Evolutionary conservation across 2,113 vertebrate species (phyloP).

Genomic region (Trematocara unimaculatum): DNA sequence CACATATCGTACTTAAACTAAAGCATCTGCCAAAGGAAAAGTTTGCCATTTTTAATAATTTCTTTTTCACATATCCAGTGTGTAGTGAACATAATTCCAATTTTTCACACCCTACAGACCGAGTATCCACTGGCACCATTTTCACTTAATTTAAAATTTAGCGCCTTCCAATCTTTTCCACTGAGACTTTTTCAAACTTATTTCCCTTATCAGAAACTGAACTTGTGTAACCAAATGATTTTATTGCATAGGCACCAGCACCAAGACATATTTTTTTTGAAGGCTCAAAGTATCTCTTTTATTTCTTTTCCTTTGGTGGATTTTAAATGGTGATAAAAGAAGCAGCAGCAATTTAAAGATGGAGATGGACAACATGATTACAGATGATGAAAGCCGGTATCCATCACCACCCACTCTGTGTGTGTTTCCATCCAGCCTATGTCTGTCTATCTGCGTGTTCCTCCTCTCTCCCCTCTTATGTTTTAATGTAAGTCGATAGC

Average conservation of each 20-base stretch:
- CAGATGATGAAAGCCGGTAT: slow-evolving; percentile 61
- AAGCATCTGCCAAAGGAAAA: slow-evolving; percentile 7
- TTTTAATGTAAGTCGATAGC: slow-evolving; percentile 67
- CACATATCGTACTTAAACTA: not conserved
- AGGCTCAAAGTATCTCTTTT: slow-evolving; percentile 16
- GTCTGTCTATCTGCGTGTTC: slow-evolving; percentile 21
- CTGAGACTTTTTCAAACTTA: slow-evolving; percentile 25
- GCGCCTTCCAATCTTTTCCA: slow-evolving; percentile 7
- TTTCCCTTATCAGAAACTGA: slow-evolving; percentile 40
- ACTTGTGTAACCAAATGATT: slow-evolving; percentile 47
- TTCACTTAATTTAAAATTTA: slow-evolving; percentile 40
- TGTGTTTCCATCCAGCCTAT: slow-evolving; percentile 40
- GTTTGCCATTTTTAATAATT: slow-evolving; percentile 25
- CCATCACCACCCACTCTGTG: slow-evolving; percentile 60
- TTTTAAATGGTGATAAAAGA: slow-evolving; percentile 47
- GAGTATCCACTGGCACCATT: slow-evolving; percentile 12
- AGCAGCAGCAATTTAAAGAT: slow-evolving; percentile 43
- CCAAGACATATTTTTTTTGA: not conserved
- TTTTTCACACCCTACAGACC: slow-evolving; percentile 21
- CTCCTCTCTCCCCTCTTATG: slow-evolving; percentile 36
- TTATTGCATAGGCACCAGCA: slow-evolving; percentile 20
- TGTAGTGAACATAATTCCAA: slow-evolving; percentile 32
- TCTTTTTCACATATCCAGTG: slow-evolving; percentile 6
- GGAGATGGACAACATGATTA: slow-evolving; percentile 61
- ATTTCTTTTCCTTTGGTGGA: slow-evolving; percentile 31